Evolutionary conservation across 2,113 vertebrate genomes (phyloP).

Genomic region (Helogale parvula): DNA sequence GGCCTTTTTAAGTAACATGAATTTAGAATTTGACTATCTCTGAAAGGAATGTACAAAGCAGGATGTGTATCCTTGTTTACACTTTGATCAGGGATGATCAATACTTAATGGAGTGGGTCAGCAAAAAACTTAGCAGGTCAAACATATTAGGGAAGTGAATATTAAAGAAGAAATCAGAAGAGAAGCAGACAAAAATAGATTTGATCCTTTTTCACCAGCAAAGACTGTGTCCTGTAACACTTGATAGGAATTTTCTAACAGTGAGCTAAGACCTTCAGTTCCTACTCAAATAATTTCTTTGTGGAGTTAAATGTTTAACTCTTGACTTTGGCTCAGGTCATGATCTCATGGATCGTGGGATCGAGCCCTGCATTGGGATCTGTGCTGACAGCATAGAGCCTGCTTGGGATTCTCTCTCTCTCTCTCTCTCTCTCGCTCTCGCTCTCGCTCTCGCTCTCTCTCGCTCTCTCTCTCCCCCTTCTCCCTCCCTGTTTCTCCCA

Average conservation of each 20-base stretch:
- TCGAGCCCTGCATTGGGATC: too few relatives aligned
- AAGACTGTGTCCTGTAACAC: neutral
- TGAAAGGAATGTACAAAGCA: neutral
- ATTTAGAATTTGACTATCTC: slow-evolving; percentile 41
- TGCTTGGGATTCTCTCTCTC: too few relatives aligned
- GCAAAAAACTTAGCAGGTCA: neutral
- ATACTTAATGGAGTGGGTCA: neutral
- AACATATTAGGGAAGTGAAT: neutral
- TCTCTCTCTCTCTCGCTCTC: too few relatives aligned
- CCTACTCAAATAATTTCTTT: neutral
- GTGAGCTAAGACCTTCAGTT: neutral
- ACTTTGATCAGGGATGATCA: neutral
- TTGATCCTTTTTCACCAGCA: neutral
- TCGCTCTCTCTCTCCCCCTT: too few relatives aligned
- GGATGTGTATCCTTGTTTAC: neutral
- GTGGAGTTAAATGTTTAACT: too few relatives aligned
- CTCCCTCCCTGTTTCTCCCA: too few relatives aligned
- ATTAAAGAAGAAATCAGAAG: neutral
- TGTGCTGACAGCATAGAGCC: too few relatives aligned
- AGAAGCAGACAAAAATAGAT: neutral
- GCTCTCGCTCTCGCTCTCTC: too few relatives aligned
- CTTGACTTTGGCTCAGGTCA: too few relatives aligned
- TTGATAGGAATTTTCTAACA: neutral
- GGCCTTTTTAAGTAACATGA: neutral
- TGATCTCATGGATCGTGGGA: too few relatives aligned